A percentile compares a stretch with the other conserved stretches of the same genome.
phyloP scores from a whole-genome alignment of 2,888 invertebrate species.

The Oscheius sp. region DNA sequence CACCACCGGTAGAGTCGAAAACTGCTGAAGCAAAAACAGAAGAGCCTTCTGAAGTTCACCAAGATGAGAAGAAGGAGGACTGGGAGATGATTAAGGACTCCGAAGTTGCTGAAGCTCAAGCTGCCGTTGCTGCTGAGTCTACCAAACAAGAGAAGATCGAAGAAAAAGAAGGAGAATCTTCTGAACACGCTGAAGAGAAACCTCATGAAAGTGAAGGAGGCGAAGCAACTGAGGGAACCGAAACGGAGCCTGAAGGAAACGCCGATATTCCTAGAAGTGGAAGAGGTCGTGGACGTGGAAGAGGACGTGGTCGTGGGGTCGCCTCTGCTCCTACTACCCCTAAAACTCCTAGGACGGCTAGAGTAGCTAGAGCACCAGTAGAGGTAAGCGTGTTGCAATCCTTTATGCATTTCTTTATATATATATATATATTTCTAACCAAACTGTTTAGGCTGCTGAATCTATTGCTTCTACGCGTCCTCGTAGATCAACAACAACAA shows the following conservation, averaged over 20 bases:
- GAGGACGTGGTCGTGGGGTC: conserved; percentile 40
- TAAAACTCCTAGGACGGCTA: conserved; percentile 27
- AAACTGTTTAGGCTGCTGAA: conserved; percentile 40
- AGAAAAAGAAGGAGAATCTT: conserved; percentile 14
- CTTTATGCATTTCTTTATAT: too few species aligned
- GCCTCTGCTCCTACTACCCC: conserved; percentile 13
- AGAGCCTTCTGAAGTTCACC: background rate
- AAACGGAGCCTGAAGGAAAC: conserved; percentile 13
- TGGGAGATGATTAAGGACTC: conserved; percentile 37
- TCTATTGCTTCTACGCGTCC: conserved; percentile 61
- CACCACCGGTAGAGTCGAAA: background rate
- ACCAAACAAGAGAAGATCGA: conserved; percentile 6
- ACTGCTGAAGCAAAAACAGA: conserved; percentile 12
- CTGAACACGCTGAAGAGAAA: conserved; percentile 12
- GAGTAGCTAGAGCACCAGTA: conserved; percentile 24
- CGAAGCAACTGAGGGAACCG: conserved; percentile 32
- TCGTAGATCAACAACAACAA: conserved; percentile 60
- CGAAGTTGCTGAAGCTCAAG: conserved; percentile 34
- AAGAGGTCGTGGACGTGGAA: conserved; percentile 34
- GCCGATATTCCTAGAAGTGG: conserved; percentile 29
- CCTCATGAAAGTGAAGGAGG: conserved; percentile 7
- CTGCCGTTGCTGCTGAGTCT: conserved; percentile 23
- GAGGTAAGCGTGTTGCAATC: conserved; percentile 1
- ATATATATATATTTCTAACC: background rate
- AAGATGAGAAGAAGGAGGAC: conserved; percentile 30